A percentile compares a stretch with the other conserved stretches of the same genome.
phyloP scores from a whole-genome alignment of 1,140 invertebrate genomes.

The Euura lappo region DNA sequence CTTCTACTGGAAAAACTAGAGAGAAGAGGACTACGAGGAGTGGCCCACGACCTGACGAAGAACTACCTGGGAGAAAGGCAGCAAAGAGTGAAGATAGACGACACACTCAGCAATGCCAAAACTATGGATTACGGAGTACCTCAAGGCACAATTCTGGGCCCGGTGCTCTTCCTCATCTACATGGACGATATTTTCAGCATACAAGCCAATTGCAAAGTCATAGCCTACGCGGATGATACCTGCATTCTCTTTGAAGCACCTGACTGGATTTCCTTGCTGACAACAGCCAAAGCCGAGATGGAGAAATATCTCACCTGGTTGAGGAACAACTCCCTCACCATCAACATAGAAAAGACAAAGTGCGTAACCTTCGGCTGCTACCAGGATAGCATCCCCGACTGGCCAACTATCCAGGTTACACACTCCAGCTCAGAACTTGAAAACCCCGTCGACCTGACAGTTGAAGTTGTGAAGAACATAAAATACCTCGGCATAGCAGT shows the following conservation, averaged over 20 bases:
- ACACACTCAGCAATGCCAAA: conserved; percentile 8
- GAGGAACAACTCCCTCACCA: conserved; percentile 10
- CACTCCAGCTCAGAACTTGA: no score
- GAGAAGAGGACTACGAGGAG: background rate
- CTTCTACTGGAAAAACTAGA: background rate
- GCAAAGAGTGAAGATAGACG: conserved; percentile 29
- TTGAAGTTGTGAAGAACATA: background rate
- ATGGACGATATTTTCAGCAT: conserved; percentile 19
- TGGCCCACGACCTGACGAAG: background rate
- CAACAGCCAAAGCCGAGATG: background rate
- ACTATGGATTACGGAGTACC: conserved; percentile 21
- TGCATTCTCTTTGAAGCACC: background rate
- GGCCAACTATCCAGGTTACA: background rate
- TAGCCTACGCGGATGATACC: conserved; percentile 21
- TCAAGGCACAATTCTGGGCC: conserved; percentile 27
- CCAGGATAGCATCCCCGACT: conserved; percentile 1
- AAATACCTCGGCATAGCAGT: conserved; percentile 18
- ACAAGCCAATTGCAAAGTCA: background rate
- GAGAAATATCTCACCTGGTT: conserved; percentile 17
- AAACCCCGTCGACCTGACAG: no score
- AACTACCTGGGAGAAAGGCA: background rate
- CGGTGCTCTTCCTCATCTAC: conserved; percentile 27
- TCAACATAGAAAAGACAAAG: conserved; percentile 19
- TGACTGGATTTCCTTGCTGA: background rate
- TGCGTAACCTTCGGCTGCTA: conserved; percentile 12